Conservation (phyloP, 2,888 invertebrate genomes). For the Plusia festucae region DNA sequence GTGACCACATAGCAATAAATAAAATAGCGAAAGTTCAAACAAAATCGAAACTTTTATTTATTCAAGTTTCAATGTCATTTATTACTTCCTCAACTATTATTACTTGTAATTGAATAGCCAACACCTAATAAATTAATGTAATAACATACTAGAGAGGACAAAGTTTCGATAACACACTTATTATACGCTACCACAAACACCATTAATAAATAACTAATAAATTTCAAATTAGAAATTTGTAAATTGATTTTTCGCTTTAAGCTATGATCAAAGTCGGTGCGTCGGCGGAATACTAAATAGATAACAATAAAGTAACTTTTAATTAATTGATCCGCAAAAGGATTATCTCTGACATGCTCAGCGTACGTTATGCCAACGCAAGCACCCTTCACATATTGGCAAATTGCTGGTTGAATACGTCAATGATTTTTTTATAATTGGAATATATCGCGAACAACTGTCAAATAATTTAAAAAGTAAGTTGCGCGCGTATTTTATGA, state of each 20-base stretch:
- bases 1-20: neutral
- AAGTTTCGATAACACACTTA: constrained; percentile 35
- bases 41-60: constrained; percentile 7
- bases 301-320: constrained; percentile 52
- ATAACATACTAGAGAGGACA: constrained; percentile 19
- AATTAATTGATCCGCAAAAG: constrained; percentile 53
- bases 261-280: constrained; percentile 40
- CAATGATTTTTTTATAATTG: neutral
- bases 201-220: neutral
- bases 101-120: constrained; percentile 7
- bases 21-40: constrained; percentile 6
- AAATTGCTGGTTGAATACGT: neutral
- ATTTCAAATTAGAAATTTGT: constrained; percentile 28
- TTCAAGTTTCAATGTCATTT: constrained; percentile 6
- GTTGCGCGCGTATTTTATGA: neutral
- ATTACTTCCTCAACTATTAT: constrained; percentile 7
- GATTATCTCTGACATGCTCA: constrained; percentile 36
- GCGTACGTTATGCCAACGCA: constrained; percentile 28
- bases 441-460: neutral
- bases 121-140: constrained; percentile 15
- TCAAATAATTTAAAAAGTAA: neutral
- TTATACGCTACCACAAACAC: constrained; percentile 23
- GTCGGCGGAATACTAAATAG: constrained; percentile 41
- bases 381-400: neutral
- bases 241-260: constrained; percentile 38